Base-by-base conservation (phyloP, 1,140 invertebrate genomes). In the Cydia splendana region DNA sequence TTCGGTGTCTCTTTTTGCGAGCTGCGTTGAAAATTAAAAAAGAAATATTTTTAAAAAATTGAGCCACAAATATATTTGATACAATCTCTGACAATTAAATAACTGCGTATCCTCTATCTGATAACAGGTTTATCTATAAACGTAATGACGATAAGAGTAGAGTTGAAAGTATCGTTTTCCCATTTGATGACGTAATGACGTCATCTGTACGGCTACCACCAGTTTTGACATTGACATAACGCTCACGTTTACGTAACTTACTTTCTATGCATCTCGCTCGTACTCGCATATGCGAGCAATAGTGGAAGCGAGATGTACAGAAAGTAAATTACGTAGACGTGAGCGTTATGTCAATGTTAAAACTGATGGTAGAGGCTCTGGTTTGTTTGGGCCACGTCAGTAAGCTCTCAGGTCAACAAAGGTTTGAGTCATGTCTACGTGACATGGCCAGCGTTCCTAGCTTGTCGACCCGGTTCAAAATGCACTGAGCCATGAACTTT, bases 1-100 rank as follows among this genome's bases (percentile, higher is more conserved):
- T 74, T 28, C 24, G 38, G 42, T 28, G 73, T 20, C n/a, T 74
- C 73, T 48, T 74, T 74, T 15, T 74, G 38, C 15, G 65, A 69
- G 28, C 65, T 74, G 73, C 42, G 48, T 53, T 74, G 20, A 74
- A 12, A 51, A 51, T 74, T 51, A 74, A 74, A 74, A 74, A n/a
- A 71, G 5, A 20, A 28, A 48, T 20, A 74, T 13, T 15, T 48
- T 24, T 48, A 20, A 51, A 51, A 18, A 20, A 2, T 53, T 13
- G 13, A 53, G 53, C 53, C n/a, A 57, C 15, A 7, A n/a, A 9
- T n/a, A 57, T n/a, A 57, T 57, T 57, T 4, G 13, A 9, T 57
- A 57, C 15, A 57, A n/a, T 57, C 51, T 2, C n/a, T 57, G 51
- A 5, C 45, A 48, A 15, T 51, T 51, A 51, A 57, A 57, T 57